Evolutionary conservation across 2,113 vertebrate genomes (phyloP), one percentile per base, ranked within the genome.

Genomic region (Apistogramma diplotaenia): DNA sequence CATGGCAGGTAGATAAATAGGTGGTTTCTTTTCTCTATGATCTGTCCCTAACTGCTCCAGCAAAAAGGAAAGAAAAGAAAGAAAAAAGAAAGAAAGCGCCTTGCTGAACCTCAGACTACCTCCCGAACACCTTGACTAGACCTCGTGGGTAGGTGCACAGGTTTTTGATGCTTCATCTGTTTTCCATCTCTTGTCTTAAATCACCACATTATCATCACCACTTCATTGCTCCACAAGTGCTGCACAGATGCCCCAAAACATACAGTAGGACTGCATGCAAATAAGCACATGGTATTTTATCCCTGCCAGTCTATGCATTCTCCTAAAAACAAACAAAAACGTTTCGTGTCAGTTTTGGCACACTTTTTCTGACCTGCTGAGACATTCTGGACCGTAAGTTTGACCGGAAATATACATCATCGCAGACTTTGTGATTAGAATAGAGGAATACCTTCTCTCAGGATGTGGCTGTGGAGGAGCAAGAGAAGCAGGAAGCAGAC

Each of bases 401-500:
- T 70, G 76, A 46, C 23, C 35, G 29, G 19, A 27, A 65, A 35
- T 57, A 43, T 8, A 59, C 61, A 33, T 10, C 29, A 29, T n/a
- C n/a, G 2, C 3, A 13, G 37, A 57, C n/a, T 77, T 40, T 60
- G 67, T 37, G 11, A 49, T 25, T 23, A 49, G 23, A 65, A 46
- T 43, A 46, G 53, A 37, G 35, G 43, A 51, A 35, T 1, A 98
- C 97, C 97, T 97, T 97, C 97, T 93, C 94, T 94, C 71, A 97
- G 94, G 94, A 97, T 91, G 89, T 96, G 96, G 85, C 94, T 94
- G 95, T 97, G 96, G 91, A 97, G 93, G 86, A 97, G 85, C 89
- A 97, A 95, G 58, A 98, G 93, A 37, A 98, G 94, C 94, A 97
- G 94, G 94, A 96, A 95, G 95, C 96, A 97, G 94, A 96, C 92